Conservation (phyloP, 2,797 vertebrate species). For the Smutsia temminckii region DNA sequence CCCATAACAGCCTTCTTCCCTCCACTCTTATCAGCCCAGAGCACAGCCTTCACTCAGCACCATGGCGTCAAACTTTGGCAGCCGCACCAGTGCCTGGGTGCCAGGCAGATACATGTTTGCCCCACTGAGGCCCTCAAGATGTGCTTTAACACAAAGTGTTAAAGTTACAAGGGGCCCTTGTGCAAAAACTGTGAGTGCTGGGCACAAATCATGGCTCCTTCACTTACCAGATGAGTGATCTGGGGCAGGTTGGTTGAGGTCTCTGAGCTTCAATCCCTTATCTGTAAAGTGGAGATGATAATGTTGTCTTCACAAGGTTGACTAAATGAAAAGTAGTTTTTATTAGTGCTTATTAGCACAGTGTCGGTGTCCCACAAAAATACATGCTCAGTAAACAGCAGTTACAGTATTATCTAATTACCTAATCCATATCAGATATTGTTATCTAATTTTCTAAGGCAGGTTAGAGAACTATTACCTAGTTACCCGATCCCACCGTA, state of each 20-base stretch:
- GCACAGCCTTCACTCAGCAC: background rate
- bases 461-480: no score
- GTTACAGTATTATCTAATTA: background rate
- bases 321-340: background rate
- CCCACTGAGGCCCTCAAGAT: background rate
- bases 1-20: background rate
- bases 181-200: background rate
- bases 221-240: no score
- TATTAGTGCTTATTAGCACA: background rate
- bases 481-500: background rate
- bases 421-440: no score
- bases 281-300: background rate
- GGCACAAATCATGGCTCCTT: background rate
- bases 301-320: background rate
- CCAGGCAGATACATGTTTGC: background rate
- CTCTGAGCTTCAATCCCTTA: background rate
- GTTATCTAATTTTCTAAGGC: no score
- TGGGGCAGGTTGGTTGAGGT: background rate
- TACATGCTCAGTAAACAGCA: background rate
- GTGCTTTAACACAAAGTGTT: background rate
- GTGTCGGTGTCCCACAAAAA: background rate
- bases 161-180: background rate
- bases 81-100: background rate
- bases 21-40: conserved; percentile 2
- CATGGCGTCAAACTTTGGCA: background rate